Percentiles rank a stretch among this genome's conserved stretches.
Evolutionary conservation across 2,113 vertebrate genomes (phyloP).

Genomic region (Hemichromis elongatus): DNA sequence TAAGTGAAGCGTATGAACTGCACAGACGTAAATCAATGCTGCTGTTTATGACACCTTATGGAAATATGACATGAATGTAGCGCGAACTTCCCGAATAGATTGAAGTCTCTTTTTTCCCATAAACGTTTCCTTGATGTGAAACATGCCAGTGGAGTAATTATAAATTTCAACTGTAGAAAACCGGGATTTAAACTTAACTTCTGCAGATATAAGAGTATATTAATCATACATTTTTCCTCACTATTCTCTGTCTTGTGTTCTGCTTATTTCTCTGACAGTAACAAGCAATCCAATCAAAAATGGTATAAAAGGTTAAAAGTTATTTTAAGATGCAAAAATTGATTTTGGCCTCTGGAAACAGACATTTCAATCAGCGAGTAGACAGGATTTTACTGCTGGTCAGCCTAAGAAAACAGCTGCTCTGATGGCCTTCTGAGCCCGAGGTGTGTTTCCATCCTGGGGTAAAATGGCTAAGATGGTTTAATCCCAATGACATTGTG

Average conservation of each 20-base stretch:
- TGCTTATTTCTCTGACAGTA: not conserved
- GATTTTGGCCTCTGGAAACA: not conserved
- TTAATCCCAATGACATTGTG: not conserved
- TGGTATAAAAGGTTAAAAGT: not conserved
- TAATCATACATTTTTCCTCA: not conserved
- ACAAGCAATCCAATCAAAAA: not conserved
- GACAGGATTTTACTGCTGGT: not conserved
- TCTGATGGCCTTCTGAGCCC: not conserved
- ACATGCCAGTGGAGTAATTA: rapidly evolving
- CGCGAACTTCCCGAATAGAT: not conserved
- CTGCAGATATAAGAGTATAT: not conserved
- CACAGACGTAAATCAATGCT: not conserved
- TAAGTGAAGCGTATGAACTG: not conserved
- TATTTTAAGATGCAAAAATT: not conserved
- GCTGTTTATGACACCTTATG: not conserved
- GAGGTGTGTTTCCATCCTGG: not conserved
- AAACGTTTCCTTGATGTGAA: not conserved
- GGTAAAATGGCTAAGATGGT: rapidly evolving
- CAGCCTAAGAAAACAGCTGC: not conserved
- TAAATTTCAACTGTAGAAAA: not conserved
- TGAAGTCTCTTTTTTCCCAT: not conserved
- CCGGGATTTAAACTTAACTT: not conserved
- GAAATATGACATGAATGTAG: not conserved
- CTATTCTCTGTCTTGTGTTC: not conserved
- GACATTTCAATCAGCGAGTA: not conserved